phyloP scores from a whole-genome alignment of 2,888 invertebrate species.

The Penaeus monodon region DNA sequence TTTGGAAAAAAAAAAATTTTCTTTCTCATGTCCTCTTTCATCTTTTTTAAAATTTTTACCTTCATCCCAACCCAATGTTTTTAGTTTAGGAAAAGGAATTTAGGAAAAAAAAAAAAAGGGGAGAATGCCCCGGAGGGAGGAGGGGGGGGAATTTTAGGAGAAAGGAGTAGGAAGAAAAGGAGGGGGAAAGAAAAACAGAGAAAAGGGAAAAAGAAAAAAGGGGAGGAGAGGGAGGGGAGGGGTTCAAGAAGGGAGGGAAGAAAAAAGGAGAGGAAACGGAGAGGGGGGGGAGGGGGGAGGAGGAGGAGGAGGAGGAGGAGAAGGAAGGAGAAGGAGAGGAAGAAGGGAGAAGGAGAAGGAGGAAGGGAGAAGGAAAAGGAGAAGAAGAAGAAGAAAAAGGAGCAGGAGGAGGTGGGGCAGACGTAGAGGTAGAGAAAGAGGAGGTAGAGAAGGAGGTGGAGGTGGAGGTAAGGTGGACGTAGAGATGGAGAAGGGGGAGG shows the following conservation, averaged over 20 bases:
- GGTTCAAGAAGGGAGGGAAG: fast-evolving
- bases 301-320: background rate
- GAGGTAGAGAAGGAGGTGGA: background rate
- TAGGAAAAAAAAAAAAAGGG: no score
- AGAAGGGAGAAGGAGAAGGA: background rate
- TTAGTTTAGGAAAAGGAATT: no score
- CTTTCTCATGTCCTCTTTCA: no score
- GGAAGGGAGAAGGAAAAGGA: background rate
- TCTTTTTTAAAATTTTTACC: no score
- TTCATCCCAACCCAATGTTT: no score
- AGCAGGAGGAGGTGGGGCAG: background rate
- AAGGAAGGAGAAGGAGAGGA: background rate
- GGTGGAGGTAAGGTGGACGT: background rate
- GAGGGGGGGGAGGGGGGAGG: no score
- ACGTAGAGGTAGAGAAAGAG: background rate
- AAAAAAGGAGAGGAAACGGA: no score
- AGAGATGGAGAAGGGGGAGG: background rate
- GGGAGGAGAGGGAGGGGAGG: background rate
- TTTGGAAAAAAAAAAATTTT: no score
- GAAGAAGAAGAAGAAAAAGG: background rate
- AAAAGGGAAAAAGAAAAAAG: no score
- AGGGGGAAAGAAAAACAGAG: background rate
- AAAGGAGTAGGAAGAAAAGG: no score
- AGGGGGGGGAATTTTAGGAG: no score
- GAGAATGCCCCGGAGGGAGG: background rate